Percentiles rank a stretch among this genome's conserved stretches.
These are phyloP conservation scores for Colletes collaris DNA, from an alignment of 2,888 invertebrate species.

Conservation along the genomic window DNA sequence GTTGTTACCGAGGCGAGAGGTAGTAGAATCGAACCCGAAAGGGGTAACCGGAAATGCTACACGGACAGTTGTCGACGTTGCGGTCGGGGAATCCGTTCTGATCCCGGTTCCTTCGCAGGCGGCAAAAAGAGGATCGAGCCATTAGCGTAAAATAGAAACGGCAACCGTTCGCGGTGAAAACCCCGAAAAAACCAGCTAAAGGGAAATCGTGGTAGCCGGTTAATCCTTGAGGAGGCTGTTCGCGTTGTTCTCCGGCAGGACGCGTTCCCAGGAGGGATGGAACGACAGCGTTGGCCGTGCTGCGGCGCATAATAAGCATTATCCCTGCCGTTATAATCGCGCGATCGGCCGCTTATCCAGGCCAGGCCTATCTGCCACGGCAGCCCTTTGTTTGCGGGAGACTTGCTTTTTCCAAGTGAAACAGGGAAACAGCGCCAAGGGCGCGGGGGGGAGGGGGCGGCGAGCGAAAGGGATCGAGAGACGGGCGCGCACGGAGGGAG, in stretches of 20 bases:
- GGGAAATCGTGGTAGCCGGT: slow-evolving; percentile 62
- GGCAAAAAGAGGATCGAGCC: slow-evolving; percentile 20
- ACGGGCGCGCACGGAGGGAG: slow-evolving; percentile 25
- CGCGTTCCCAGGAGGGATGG: slow-evolving; percentile 52
- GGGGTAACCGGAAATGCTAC: neutral
- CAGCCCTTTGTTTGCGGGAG: slow-evolving; percentile 73
- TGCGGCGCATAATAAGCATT: slow-evolving; percentile 75
- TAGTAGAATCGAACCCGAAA: neutral
- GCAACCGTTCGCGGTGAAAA: slow-evolving; percentile 9
- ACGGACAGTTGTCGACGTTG: neutral
- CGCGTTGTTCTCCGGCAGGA: slow-evolving; percentile 57
- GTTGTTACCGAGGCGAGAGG: neutral
- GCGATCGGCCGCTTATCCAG: slow-evolving; percentile 74
- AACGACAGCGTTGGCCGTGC: slow-evolving; percentile 49
- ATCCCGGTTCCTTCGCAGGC: slow-evolving; percentile 8
- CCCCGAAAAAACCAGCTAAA: slow-evolving; percentile 42
- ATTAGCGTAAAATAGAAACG: slow-evolving; percentile 49
- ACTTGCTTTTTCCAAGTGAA: slow-evolving; percentile 68
- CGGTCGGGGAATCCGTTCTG: neutral
- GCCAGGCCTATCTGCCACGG: slow-evolving; percentile 71
- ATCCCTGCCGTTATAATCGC: slow-evolving; percentile 77
- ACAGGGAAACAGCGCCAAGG: slow-evolving; percentile 37
- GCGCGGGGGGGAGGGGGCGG: slow-evolving; percentile 2
- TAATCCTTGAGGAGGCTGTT: slow-evolving; percentile 67
- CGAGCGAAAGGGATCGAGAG: slow-evolving; percentile 39